A percentile compares a stretch with the other conserved stretches of the same genome.
These are phyloP conservation scores for Hofmannophila pseudospretella DNA, from an alignment of 2,888 invertebrate species.

Conservation along the genomic window DNA sequence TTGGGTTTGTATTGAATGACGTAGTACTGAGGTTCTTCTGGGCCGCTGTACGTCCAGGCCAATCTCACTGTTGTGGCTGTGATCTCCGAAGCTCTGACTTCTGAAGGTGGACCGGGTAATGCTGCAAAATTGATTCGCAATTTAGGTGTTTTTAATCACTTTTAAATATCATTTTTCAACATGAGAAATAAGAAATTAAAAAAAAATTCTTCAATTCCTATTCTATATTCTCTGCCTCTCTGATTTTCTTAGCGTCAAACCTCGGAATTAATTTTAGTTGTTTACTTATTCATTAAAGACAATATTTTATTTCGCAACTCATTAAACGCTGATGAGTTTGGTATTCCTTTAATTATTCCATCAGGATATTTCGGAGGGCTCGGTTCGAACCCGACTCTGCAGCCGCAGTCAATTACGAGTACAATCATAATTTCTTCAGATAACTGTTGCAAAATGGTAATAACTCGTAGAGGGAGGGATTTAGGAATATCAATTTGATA, in stretches of 20 bases:
- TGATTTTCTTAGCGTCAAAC: background rate
- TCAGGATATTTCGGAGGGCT: constrained; percentile 15
- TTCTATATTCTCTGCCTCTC: no score
- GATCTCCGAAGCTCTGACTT: constrained; percentile 94
- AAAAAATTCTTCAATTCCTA: no score
- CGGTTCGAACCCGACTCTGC: constrained; percentile 19
- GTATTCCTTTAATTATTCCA: constrained; percentile 33
- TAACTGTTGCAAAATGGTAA: constrained; percentile 67
- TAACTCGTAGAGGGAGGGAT: constrained; percentile 53
- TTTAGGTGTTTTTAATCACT: no score
- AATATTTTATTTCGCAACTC: constrained; percentile 19
- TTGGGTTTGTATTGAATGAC: constrained; percentile 98
- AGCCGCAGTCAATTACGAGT: constrained; percentile 59
- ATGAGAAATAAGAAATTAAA: no score
- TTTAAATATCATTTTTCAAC: no score
- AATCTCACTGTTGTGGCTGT: constrained; percentile 95
- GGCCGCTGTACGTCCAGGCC: constrained; percentile 94
- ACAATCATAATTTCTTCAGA: constrained; percentile 61
- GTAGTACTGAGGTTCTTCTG: constrained; percentile 95
- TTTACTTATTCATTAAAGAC: constrained; percentile 5
- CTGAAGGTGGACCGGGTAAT: constrained; percentile 92
- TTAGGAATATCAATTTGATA: constrained; percentile 70
- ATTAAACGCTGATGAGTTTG: constrained; percentile 19
- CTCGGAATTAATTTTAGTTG: constrained; percentile 1
- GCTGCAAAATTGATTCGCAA: no score